phyloP scores from a whole-genome alignment of 1,140 invertebrate genomes.

The Heliconius nattereri region DNA sequence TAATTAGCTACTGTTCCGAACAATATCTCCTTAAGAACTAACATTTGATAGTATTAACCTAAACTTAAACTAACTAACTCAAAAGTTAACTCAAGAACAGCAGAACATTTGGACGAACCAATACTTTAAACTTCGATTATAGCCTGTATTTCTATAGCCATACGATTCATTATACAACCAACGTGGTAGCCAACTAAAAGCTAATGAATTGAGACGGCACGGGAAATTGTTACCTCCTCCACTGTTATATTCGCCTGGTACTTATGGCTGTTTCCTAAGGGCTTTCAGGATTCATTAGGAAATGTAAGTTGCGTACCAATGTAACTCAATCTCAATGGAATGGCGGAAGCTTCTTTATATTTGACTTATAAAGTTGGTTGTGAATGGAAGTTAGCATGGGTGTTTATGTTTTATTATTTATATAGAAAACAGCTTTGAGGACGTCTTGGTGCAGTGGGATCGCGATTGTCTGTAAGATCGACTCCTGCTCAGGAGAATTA shows the following conservation, averaged over 20 bases:
- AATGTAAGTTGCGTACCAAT: constrained; percentile 1
- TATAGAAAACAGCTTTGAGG: background rate
- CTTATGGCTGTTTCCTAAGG: constrained; percentile 34
- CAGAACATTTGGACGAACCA: constrained; percentile 25
- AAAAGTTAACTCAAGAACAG: constrained; percentile 28
- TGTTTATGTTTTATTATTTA: too few species aligned
- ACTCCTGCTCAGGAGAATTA: background rate
- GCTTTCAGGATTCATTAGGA: constrained; percentile 21
- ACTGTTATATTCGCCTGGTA: constrained; percentile 46
- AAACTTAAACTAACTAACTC: constrained; percentile 18
- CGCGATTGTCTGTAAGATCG: background rate
- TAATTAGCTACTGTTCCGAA: background rate
- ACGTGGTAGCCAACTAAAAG: constrained; percentile 22
- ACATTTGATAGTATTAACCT: constrained; percentile 12
- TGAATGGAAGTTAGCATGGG: background rate
- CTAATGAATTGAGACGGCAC: constrained; percentile 52
- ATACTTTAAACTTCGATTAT: constrained; percentile 14
- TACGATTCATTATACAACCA: background rate
- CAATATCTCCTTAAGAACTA: constrained; percentile 3
- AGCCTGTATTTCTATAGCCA: background rate
- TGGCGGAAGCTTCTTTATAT: constrained; percentile 7
- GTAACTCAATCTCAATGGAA: constrained; percentile 9
- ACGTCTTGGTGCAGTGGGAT: background rate
- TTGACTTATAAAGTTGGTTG: background rate
- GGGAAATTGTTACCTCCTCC: constrained; percentile 46